Evolutionary conservation across 2,797 vertebrate species (phyloP).

Genomic region (Hafferia zeledoni): DNA sequence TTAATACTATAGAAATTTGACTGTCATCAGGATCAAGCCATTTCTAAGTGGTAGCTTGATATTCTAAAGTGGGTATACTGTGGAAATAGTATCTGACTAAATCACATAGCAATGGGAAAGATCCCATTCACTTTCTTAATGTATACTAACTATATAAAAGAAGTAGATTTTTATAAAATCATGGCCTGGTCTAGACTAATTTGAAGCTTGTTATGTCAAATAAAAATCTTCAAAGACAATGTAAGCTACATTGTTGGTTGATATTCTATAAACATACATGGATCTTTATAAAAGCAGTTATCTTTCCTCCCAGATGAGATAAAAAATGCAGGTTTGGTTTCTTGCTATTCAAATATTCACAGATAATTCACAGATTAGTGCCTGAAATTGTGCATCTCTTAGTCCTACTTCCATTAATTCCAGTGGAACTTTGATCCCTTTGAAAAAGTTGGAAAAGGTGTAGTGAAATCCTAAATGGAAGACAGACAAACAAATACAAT

Average conservation of each 20-base stretch:
- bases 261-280: background rate
- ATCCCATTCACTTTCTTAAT: background rate
- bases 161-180: background rate
- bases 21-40: background rate
- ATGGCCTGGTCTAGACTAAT: background rate
- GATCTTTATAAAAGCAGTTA: constrained; percentile 20
- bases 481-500: background rate
- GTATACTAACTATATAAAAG: background rate
- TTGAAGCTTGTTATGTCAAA: background rate
- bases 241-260: constrained; percentile 12
- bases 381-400: background rate
- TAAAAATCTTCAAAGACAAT: background rate
- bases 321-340: constrained; percentile 55
- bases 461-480: background rate
- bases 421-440: background rate
- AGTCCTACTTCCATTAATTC: background rate
- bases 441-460: background rate
- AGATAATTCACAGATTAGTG: constrained; percentile 30
- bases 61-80: background rate
- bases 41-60: background rate
- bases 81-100: background rate
- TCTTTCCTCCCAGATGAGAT: constrained; percentile 8
- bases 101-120: background rate
- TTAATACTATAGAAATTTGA: background rate
- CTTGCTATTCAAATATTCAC: constrained; percentile 32